Evolutionary conservation across 2,888 invertebrate genomes (phyloP), one percentile per base, ranked within the genome.

Genomic region (Fragum sueziense): DNA sequence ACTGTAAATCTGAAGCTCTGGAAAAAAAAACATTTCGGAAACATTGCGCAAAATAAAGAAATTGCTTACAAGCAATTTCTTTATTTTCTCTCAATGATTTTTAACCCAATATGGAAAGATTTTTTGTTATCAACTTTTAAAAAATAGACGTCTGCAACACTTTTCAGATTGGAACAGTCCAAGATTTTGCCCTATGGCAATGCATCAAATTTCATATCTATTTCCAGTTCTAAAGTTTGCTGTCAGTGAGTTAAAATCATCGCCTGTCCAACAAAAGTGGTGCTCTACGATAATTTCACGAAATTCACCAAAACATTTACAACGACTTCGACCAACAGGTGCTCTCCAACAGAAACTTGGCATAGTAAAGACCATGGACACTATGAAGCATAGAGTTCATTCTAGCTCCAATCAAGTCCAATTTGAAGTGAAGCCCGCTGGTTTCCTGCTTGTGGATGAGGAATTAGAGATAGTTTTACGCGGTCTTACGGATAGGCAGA

Each of bases 371-470:
- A 47, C 14, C n/a, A 2, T 14, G 7, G n/a, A 47, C n/a, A 47
- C 17, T n/a, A 47, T 47, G 47, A 47, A 47, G 47, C 47, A n/a
- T 47, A 14, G 47, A 20, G n/a, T 47, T 47, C 4, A 47, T 14
- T 47, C 33, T 4, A 31, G 33, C 33, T 31, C 33, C n/a, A n/a
- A 33, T 17, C 33, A 61, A 20, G 14, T 54, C 14, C 51, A 57
- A 27, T 62, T 80, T 37, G 52, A 25, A 14, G 73, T 71, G 2
- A 70, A 51, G 22, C 80, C 80, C 20, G 25, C 41, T 41, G 75
- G 74, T 22, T 74, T 70, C 47, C 62, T 80, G 4, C 71, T 87
- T 4, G 71, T 85, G 11, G 85, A 87, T 76, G 84, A 85, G 25
- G 74, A 74, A 22, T 37, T 87, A 27, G 27, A 70, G 17, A 81